Conservation (phyloP, 2,888 invertebrate species). For the Allacma fusca region DNA sequence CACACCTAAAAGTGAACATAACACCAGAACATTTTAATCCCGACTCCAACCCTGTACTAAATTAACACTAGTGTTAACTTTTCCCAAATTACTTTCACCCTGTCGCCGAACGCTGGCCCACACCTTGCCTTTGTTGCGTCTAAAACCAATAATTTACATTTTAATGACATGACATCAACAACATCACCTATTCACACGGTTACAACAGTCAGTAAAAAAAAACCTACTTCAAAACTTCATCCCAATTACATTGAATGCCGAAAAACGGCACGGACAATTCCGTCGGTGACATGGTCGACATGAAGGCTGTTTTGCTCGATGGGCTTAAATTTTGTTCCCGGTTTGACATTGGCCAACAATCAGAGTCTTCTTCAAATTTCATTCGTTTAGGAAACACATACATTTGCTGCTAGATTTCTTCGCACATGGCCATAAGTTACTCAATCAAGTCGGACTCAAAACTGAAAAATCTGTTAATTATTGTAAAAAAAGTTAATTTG, state of each 20-base stretch:
- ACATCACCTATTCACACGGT: too few species aligned
- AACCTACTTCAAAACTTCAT: slow-evolving; percentile 68
- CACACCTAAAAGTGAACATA: too few species aligned
- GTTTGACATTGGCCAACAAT: slow-evolving; percentile 11
- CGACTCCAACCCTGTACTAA: not conserved
- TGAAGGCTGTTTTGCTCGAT: slow-evolving; percentile 6
- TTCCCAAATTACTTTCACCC: slow-evolving; percentile 50
- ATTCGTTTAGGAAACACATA: slow-evolving; percentile 34
- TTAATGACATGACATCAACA: too few species aligned
- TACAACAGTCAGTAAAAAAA: too few species aligned
- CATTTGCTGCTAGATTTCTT: slow-evolving; percentile 26
- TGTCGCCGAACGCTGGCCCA: slow-evolving; percentile 56
- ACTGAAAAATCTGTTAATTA: too few species aligned
- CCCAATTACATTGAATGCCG: slow-evolving; percentile 69
- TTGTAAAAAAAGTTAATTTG: too few species aligned
- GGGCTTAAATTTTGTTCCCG: not conserved
- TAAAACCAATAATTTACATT: too few species aligned
- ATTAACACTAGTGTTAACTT: not conserved
- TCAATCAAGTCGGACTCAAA: too few species aligned
- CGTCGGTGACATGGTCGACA: not conserved
- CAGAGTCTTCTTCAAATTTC: slow-evolving; percentile 23
- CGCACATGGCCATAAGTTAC: too few species aligned
- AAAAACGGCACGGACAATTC: slow-evolving; percentile 54
- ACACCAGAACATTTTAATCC: not conserved
- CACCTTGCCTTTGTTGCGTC: slow-evolving; percentile 48